A percentile compares a stretch with the other conserved stretches of the same genome.
These are phyloP conservation scores for Dasysyrphus albostriatus DNA, from an alignment of 2,888 invertebrate genomes.

Conservation along the genomic window DNA sequence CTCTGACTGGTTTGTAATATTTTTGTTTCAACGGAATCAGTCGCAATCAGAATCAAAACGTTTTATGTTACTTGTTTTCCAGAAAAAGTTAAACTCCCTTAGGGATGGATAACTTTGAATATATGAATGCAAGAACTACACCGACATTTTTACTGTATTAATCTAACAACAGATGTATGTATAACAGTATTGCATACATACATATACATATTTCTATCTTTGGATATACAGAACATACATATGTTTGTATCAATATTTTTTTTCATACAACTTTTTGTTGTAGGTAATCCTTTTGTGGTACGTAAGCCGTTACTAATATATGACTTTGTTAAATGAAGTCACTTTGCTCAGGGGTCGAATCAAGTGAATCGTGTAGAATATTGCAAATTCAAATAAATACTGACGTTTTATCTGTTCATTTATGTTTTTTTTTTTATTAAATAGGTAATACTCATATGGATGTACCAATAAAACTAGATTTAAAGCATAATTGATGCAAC, in stretches of 20 bases:
- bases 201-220: too few species aligned
- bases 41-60: not conserved
- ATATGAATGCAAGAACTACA: slow-evolving; percentile 3
- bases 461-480: too few species aligned
- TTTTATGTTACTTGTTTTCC: not conserved
- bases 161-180: not conserved
- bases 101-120: not conserved
- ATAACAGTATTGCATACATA: too few species aligned
- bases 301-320: too few species aligned
- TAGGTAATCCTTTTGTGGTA: too few species aligned
- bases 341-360: not conserved
- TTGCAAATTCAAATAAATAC: not conserved
- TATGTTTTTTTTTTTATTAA: too few species aligned
- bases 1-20: not conserved
- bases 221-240: too few species aligned
- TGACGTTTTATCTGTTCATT: not conserved
- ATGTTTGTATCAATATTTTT: too few species aligned
- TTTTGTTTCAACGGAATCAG: not conserved
- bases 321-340: not conserved
- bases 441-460: too few species aligned
- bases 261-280: too few species aligned
- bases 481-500: too few species aligned
- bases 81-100: not conserved
- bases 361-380: not conserved
- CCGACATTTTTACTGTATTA: not conserved